phyloP scores from a whole-genome alignment of 2,113 vertebrate genomes.

The Nerophis lumbriciformis region DNA sequence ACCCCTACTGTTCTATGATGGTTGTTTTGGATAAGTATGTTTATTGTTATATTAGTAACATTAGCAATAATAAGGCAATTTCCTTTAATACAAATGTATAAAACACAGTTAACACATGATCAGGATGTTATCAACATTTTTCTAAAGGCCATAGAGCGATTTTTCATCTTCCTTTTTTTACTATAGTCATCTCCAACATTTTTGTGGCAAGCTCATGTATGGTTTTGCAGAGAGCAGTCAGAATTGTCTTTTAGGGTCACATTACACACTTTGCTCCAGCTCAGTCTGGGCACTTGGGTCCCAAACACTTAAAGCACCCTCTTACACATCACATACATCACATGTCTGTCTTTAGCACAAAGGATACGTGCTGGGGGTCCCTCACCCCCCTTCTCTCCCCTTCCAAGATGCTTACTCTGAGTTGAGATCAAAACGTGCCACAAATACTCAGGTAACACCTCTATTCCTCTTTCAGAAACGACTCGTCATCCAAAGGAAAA shows the following conservation, averaged over 20 bases:
- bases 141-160: constrained; percentile 3
- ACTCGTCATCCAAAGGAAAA: constrained; percentile 93
- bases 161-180: constrained; percentile 6
- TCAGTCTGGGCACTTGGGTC: constrained; percentile 76
- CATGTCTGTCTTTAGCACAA: constrained; percentile 64
- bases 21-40: constrained; percentile 12
- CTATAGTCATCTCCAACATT: constrained; percentile 10
- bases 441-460: constrained; percentile 72
- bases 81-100: constrained; percentile 19
- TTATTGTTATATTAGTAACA: constrained; percentile 9
- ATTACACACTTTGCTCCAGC: constrained; percentile 75
- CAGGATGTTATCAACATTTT: constrained; percentile 5
- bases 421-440: constrained; percentile 50
- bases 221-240: constrained; percentile 68
- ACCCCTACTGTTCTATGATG: not conserved
- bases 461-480: constrained; percentile 91
- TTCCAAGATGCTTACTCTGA: constrained; percentile 92
- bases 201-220: constrained; percentile 69
- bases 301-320: constrained; percentile 71
- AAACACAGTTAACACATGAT: constrained; percentile 21
- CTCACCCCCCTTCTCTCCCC: constrained; percentile 77
- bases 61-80: constrained; percentile 17
- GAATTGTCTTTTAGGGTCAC: constrained; percentile 58
- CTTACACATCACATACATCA: constrained; percentile 62
- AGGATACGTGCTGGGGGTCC: constrained; percentile 78